Base-by-base conservation (phyloP, 2,888 invertebrate species). In the Cantharis rufa region DNA sequence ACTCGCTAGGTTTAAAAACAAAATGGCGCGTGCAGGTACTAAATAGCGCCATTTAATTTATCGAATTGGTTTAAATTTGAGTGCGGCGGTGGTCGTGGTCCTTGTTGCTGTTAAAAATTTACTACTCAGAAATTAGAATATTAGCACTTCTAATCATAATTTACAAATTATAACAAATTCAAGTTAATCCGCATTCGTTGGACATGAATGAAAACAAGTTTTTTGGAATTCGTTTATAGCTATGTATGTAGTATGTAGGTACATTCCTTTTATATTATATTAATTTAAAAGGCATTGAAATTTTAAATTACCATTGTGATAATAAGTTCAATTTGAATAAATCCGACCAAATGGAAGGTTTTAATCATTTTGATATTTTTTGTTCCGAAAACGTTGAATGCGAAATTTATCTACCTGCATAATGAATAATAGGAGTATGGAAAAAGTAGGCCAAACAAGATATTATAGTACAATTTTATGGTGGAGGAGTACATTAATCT, bases 401-500 rank as follows among this genome's bases (percentile, higher is more conserved):
- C 2, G 64, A 21, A 64, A 62, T 62, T 48, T 70, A 16, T 61
- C n/a, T 18, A 61, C 32, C 61, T 32, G 28, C 21, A 24, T 11
- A 24, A 18, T 15, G 70, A 62, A n/a, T 62, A 15, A 5, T 18
- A 24, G 62, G 5, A n/a, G 15, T 4, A 63, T 10, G 27, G 61
- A 70, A 63, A 28, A 63, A 72, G 72, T 72, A 48, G 72, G 72
- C 72, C 72, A 66, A 69, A 72, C 21, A 68, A 64, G 71, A 48
- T 48, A 48, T 71, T 71, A 71, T 71, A 62, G 66, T 72, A 48
- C 72, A 61, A 48, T 72, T 72, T 72, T 68, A 66, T 72, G 24
- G 18, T 18, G 28, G 69, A 64, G 28, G 69, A 64, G 63, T 62
- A 27, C 74, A 75, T 77, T 77, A 74, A 77, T 77, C 77, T 77